Evolutionary conservation across 2,113 vertebrate genomes (phyloP), one percentile per base, ranked within the genome.

Genomic region (Nesogale talazaci): DNA sequence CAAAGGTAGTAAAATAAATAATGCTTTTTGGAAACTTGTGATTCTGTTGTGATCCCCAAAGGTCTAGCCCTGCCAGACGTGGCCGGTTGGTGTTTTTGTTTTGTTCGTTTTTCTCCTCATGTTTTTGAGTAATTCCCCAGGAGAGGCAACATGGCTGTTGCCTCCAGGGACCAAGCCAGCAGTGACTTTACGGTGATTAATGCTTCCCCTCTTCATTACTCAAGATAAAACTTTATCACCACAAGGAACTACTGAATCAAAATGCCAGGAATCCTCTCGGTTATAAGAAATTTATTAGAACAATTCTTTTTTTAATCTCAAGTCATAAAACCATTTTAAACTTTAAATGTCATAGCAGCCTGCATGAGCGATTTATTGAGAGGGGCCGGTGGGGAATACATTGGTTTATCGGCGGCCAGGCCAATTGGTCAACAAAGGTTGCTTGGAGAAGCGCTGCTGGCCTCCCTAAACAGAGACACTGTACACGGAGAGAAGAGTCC

Each of bases 311-410:
- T 94, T 96, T 95, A 95, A 95, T 94, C 90, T 78, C 72, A 34
- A 96, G 90, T 94, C 90, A 89, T 95, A 96, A 96, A 93, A 87
- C 86, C 77, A 78, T 86, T 92, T 93, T 83, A 92, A 94, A 92
- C 74, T 93, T 89, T 95, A 96, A 96, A 94, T 95, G 88, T 94
- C 96, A 94, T 76, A 84, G 86, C 80, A 65, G 56, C 42, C 40
- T 89, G 91, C 93, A 74, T n/a, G 90, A 81, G 79, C 9, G 40
- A 83, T 94, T 95, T 93, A 95, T 74, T 31, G 94, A 83, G 65
- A 56, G 79, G 38, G 46, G 46, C 46, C 14, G 46, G 46, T 52
- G 46, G 9, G 29, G 88, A 80, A 92, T 86, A 88, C 74, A 92
- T 93, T 42, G 83, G 77, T 70, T 94, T 90, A 61, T 81, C 4